A percentile compares a stretch with the other conserved stretches of the same genome.
Evolutionary conservation across 2,113 vertebrate species (phyloP).

Genomic region (Ophthalmolycus amberensis): DNA sequence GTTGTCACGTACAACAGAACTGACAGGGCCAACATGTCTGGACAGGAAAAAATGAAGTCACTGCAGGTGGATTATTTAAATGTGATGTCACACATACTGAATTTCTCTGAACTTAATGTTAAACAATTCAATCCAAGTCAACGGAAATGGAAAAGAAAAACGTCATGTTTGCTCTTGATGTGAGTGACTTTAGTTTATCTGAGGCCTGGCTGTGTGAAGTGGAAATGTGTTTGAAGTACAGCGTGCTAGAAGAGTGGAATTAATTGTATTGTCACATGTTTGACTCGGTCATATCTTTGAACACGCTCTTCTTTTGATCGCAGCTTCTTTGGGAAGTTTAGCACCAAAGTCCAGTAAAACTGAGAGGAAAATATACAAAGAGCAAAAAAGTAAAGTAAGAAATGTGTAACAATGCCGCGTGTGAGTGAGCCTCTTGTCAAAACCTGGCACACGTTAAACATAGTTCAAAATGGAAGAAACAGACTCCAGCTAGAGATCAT

Average conservation of each 20-base stretch:
- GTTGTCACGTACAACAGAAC: background rate
- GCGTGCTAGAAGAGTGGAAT: background rate
- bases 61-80: background rate
- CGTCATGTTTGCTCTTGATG: background rate
- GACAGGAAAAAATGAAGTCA: background rate
- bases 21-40: background rate
- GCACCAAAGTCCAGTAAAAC: conserved; percentile 11
- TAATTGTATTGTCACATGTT: background rate
- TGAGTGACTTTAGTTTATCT: conserved; percentile 1
- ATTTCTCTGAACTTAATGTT: background rate
- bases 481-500: background rate
- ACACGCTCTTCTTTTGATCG: background rate
- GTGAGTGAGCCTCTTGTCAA: background rate
- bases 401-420: background rate
- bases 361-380: background rate
- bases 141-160: background rate
- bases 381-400: background rate
- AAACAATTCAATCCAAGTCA: background rate
- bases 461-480: background rate
- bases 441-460: background rate
- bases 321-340: background rate
- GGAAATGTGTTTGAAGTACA: background rate
- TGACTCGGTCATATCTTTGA: background rate
- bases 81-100: background rate
- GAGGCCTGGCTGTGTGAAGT: background rate